A percentile compares a stretch with the other conserved stretches of the same genome.
phyloP scores from a whole-genome alignment of 2,797 vertebrate species.

The Hozukius guyotensis region DNA sequence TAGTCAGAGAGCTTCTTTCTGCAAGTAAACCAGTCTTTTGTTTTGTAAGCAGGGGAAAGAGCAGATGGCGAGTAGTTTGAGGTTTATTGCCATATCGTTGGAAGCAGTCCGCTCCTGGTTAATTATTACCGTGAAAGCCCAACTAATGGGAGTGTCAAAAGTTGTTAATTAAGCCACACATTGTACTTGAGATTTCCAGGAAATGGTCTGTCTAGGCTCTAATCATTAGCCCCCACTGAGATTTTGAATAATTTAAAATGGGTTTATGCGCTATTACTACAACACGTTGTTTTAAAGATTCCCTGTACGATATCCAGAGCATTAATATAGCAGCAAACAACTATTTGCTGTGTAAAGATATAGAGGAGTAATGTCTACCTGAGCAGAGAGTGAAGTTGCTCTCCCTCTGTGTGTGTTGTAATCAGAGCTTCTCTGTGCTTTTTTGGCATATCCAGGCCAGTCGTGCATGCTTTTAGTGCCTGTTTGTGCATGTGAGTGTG shows the following conservation, averaged over 20 bases:
- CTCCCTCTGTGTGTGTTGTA: no score
- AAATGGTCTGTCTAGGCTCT: background rate
- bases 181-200: background rate
- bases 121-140: conserved; percentile 58
- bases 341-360: no score
- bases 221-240: background rate
- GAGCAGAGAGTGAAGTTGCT: no score
- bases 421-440: no score
- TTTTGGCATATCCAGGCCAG: no score
- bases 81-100: conserved; percentile 35
- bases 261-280: background rate
- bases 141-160: conserved; percentile 45
- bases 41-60: conserved; percentile 11
- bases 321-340: no score
- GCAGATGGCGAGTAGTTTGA: background rate
- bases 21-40: background rate
- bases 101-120: conserved; percentile 23
- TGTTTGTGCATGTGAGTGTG: no score
- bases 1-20: background rate
- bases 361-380: no score
- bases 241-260: background rate
- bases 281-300: background rate
- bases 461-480: no score
- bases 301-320: no score
- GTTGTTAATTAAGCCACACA: conserved; percentile 64